Evolutionary conservation across 1,140 invertebrate genomes (phyloP), one percentile per base, ranked within the genome.

Genomic region (Teleogryllus occipitalis): DNA sequence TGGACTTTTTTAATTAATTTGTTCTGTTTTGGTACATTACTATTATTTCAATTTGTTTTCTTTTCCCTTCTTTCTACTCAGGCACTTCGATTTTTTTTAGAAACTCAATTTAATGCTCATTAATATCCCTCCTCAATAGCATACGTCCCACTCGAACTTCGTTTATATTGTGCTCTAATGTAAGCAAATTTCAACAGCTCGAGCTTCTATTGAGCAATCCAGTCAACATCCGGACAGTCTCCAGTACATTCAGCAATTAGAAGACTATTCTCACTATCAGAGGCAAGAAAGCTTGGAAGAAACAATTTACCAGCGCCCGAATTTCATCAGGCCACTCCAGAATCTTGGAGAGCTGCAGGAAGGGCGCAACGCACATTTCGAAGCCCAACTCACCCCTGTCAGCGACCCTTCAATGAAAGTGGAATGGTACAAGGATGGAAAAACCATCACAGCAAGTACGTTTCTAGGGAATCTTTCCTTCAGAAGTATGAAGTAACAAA

Each of bases 371-470:
- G 95, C 95, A 81, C 96, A 98, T 85, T 98, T 99, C 84, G 97
- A 98, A 89, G 96, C 94, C 82, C 95, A 97, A 86, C 89, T 99
- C 0, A 95, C 93, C 78, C 98, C 97, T 80, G 94, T 98, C 47
- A 97, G 96, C 83, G 98, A 99, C 87, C 96, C 97, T 21, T 96
- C 95, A 27, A 98, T 99, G 97, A 93, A 93, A 88, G 95, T 99
- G 83, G 97, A 99, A 87, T 99, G 97, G 97, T 97, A 95, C 87
- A 97, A 98, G 88, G 97, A 99, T 92, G 97, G 96, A 83, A 92
- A 91, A 86, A 91, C 95, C 74, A 95, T 97, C 82, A 97, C 95
- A 88, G 93, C 94, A 86, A 98, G 96, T 90, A 83, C 86, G 86
- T 85, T 39, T 39, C 27, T 39, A 39, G 27, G 1, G 27, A 39